A percentile compares a stretch with the other conserved stretches of the same genome.
These are phyloP conservation scores for Drosophila dunni DNA, from an alignment of 1,140 invertebrate genomes.

Conservation along the genomic window DNA sequence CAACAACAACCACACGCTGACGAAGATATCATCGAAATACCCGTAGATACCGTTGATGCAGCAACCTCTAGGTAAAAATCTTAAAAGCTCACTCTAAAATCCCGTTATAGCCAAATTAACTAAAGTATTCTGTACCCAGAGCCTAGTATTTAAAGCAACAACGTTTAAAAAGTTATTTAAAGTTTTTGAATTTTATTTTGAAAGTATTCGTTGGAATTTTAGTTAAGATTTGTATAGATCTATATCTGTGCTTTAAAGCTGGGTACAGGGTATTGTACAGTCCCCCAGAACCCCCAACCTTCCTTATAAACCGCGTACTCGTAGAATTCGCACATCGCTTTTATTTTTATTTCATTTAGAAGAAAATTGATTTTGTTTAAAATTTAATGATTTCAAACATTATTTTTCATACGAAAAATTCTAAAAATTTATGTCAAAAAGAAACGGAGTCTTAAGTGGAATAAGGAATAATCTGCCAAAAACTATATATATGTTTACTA, in stretches of 20 bases:
- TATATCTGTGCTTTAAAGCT: not conserved
- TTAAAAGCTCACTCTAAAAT: not conserved
- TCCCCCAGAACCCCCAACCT: not conserved
- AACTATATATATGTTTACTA: slow-evolving; percentile 61
- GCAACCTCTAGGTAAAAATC: slow-evolving; percentile 72
- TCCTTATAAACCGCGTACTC: not conserved
- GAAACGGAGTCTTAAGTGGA: not conserved
- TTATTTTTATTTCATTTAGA: slow-evolving; percentile 1
- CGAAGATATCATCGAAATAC: slow-evolving; percentile 74
- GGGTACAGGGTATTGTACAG: slow-evolving; percentile 10
- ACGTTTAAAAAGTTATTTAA: not conserved
- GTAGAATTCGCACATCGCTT: slow-evolving; percentile 1
- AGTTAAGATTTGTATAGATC: not conserved
- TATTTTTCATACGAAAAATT: slow-evolving; percentile 3
- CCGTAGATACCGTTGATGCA: slow-evolving; percentile 81
- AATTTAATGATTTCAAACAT: slow-evolving; percentile 1
- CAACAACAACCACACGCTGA: slow-evolving; percentile 58
- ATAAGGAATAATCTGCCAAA: slow-evolving; percentile 19
- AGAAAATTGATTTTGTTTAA: slow-evolving; percentile 3
- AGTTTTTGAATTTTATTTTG: no score
- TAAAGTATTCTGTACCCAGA: slow-evolving; percentile 9
- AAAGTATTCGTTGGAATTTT: no score
- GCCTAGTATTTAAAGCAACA: not conserved
- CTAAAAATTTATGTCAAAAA: not conserved
- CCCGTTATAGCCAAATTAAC: not conserved